These are phyloP conservation scores for Drosophila cyrtoloma DNA, from an alignment of 2,888 invertebrate genomes.

Conservation along the genomic window DNA sequence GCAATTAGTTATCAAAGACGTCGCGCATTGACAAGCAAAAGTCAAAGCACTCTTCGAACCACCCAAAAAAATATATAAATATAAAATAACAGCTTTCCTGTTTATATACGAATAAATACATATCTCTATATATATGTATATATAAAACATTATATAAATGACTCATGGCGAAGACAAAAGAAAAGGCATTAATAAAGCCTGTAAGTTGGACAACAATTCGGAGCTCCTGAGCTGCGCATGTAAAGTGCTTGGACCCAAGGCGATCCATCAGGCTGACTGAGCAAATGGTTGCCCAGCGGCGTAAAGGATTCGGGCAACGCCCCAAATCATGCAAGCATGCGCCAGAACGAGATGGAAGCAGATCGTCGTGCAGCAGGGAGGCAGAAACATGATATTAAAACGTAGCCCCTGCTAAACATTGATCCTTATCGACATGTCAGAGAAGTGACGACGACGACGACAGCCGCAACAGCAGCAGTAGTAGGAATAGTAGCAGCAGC, in stretches of 20 bases:
- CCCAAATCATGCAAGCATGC: conserved; percentile 67
- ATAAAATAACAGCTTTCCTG: conserved; percentile 32
- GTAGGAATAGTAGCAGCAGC: conserved; percentile 22
- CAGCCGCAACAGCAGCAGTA: conserved; percentile 4
- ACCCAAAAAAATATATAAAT: conserved; percentile 56
- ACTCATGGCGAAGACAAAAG: conserved; percentile 37
- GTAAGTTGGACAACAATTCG: conserved; percentile 13
- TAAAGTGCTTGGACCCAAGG: conserved; percentile 10
- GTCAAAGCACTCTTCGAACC: conserved; percentile 77
- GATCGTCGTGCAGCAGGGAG: not conserved
- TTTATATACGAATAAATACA: conserved; percentile 27
- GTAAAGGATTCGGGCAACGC: conserved; percentile 53
- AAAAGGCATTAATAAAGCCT: conserved; percentile 1
- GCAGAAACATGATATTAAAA: conserved; percentile 66
- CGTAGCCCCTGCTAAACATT: conserved; percentile 77
- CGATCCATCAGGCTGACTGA: conserved; percentile 31
- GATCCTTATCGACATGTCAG: conserved; percentile 82
- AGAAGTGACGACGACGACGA: conserved; percentile 32
- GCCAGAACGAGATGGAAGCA: conserved; percentile 31
- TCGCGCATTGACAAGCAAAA: conserved; percentile 80
- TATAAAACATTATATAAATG: conserved; percentile 46
- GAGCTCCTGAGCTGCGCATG: conserved; percentile 19
- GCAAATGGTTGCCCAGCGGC: conserved; percentile 26
- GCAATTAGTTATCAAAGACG: conserved; percentile 80
- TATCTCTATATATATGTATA: conserved; percentile 6